Evolutionary conservation across 2,888 invertebrate genomes (phyloP), one percentile per base, ranked within the genome.

Genomic region (Lobophora halterata): DNA sequence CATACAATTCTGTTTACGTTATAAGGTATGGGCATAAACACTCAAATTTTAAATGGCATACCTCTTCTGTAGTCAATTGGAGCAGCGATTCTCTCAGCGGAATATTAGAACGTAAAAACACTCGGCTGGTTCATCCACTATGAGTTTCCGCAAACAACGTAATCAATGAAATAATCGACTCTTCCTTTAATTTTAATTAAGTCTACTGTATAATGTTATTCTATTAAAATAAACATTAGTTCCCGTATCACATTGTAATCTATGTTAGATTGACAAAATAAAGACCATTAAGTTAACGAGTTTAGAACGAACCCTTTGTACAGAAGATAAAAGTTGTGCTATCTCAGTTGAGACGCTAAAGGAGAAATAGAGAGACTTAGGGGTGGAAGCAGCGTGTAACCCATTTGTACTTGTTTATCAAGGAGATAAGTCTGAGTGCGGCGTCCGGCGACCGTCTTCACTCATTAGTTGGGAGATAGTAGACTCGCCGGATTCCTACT

Each of bases 401-500:
- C 76, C 73, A 83, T 85, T 83, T 82, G 82, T 82, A 78, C 71
- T 79, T 74, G 74, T 85, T 85, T 85, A 83, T 83, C 80, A 67
- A 65, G 58, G 55, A 79, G 80, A 82, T 81, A 82, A 79, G 75
- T 72, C 63, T 58, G 60, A 73, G 69, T 73, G 72, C 69, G 65
- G 64, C 65, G 64, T 55, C 65, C 63, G 55, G 55, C 70, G 64
- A 63, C 65, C 66, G 70, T 68, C 71, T 71, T 65, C 63, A 71
- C 74, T 81, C 79, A 81, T 81, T 82, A 83, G 78, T 78, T 71
- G 53, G 52, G 49, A 60, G 79, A 81, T 79, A 80, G 72, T 55
- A n/a, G 69, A 43, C 49, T 56, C 61, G 59, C 71, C 66, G 63
- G 72, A 71, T 72, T 73, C 65, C 64, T 65, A 55, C 63, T 67